Conservation (phyloP, 2,797 vertebrate species). For the Chaetophractus vellerosus region DNA sequence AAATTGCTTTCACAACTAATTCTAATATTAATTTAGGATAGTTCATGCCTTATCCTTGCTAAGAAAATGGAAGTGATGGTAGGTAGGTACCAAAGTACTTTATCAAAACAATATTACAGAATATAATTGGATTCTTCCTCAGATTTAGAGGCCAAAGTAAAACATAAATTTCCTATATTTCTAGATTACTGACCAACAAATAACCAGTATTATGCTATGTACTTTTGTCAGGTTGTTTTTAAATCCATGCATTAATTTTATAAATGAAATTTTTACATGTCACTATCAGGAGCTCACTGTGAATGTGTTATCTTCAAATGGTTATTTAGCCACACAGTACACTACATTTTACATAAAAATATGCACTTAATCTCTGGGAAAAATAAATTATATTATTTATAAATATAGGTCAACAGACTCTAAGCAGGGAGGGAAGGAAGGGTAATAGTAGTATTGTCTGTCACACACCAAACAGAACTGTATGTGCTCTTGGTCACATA, state of each 20-base stretch:
- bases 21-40: background rate
- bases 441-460: conserved; percentile 68
- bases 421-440: conserved; percentile 78
- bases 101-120: conserved; percentile 58
- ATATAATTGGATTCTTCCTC: conserved; percentile 69
- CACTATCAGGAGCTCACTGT: conserved; percentile 81
- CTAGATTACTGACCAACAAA: conserved; percentile 50
- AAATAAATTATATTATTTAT: conserved; percentile 65
- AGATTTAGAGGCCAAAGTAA: conserved; percentile 74
- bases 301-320: conserved; percentile 69
- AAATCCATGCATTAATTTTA: conserved; percentile 52
- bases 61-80: conserved; percentile 73
- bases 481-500: conserved; percentile 57
- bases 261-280: conserved; percentile 68
- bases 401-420: conserved; percentile 65
- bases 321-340: conserved; percentile 45
- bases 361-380: conserved; percentile 77
- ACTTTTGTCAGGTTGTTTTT: conserved; percentile 72
- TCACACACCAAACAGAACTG: conserved; percentile 68
- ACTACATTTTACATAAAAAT: conserved; percentile 64
- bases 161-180: conserved; percentile 21
- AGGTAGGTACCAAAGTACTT: conserved; percentile 86
- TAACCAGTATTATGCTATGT: conserved; percentile 63
- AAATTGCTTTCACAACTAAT: conserved; percentile 74
- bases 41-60: conserved; percentile 72